These are phyloP conservation scores for Dipodomys stephensi DNA, from an alignment of 2,113 vertebrate species.

Conservation along the genomic window DNA sequence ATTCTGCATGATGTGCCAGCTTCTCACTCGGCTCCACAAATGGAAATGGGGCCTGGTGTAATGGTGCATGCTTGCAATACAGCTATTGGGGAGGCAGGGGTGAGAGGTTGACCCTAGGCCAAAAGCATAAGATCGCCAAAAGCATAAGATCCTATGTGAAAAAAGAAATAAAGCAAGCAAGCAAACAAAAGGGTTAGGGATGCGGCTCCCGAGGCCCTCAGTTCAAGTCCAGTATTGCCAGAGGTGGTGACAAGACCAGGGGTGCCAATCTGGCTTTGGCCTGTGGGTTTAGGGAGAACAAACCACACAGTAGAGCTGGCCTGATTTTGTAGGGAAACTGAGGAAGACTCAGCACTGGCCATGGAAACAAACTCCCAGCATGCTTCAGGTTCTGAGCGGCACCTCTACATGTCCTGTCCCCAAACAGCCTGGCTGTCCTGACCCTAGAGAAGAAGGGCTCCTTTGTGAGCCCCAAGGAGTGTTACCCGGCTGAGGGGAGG, in stretches of 20 bases:
- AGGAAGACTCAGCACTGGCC: background rate
- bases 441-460: background rate
- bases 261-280: background rate
- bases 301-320: background rate
- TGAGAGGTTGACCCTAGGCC: too few species aligned
- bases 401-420: too few species aligned
- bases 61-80: too few species aligned
- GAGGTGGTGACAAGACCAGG: background rate
- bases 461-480: background rate
- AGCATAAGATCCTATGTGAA: too few species aligned
- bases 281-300: background rate
- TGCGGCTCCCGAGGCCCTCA: too few species aligned
- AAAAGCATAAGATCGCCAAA: too few species aligned
- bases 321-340: background rate
- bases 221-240: background rate
- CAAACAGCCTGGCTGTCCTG: background rate
- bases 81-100: too few species aligned
- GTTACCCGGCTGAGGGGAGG: fast-evolving
- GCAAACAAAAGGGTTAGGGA: too few species aligned
- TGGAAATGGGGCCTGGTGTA: background rate
- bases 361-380: background rate
- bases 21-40: background rate
- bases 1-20: constrained; percentile 25
- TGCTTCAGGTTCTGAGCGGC: background rate
- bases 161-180: too few species aligned